These are phyloP conservation scores for Parasteatoda lunata DNA, from an alignment of 2,888 invertebrate genomes.

Conservation along the genomic window DNA sequence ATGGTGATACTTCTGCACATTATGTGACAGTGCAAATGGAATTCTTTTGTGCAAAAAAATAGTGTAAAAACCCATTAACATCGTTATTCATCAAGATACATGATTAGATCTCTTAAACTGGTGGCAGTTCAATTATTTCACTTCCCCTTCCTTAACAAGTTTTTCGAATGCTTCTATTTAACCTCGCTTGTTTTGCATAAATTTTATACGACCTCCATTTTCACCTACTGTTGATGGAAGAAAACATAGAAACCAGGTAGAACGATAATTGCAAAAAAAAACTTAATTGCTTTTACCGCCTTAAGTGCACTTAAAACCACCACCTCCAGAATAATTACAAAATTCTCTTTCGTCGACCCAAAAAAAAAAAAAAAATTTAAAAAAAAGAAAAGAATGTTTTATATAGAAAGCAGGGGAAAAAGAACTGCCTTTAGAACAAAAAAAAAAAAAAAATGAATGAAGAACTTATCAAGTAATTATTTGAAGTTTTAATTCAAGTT, in stretches of 20 bases:
- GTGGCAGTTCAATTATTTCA: conserved; percentile 38
- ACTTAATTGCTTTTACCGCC: conserved; percentile 67
- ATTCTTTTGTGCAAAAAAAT: conserved; percentile 4
- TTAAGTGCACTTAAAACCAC: conserved; percentile 64
- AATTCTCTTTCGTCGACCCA: conserved; percentile 39
- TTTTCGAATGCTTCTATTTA: conserved; percentile 50
- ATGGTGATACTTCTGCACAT: not conserved
- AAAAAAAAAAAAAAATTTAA: conserved; percentile 31
- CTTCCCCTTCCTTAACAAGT: conserved; percentile 8
- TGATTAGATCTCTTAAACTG: conserved; percentile 66
- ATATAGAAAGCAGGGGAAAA: conserved; percentile 22
- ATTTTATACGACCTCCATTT: conserved; percentile 45
- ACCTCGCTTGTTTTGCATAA: conserved; percentile 63
- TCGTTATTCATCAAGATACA: conserved; percentile 62
- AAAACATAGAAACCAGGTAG: conserved; percentile 57
- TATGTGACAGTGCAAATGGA: not conserved
- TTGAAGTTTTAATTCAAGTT: conserved; percentile 68
- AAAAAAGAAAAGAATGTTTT: conserved; percentile 1
- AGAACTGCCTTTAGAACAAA: conserved; percentile 47
- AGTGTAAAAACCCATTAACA: conserved; percentile 63
- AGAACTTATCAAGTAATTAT: conserved; percentile 68
- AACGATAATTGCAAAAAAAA: conserved; percentile 63
- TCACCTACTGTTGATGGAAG: conserved; percentile 43
- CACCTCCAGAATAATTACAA: conserved; percentile 65
- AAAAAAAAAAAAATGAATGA: conserved; percentile 24